Conservation (phyloP, 2,797 vertebrate species). For the Dallia pectoralis region DNA sequence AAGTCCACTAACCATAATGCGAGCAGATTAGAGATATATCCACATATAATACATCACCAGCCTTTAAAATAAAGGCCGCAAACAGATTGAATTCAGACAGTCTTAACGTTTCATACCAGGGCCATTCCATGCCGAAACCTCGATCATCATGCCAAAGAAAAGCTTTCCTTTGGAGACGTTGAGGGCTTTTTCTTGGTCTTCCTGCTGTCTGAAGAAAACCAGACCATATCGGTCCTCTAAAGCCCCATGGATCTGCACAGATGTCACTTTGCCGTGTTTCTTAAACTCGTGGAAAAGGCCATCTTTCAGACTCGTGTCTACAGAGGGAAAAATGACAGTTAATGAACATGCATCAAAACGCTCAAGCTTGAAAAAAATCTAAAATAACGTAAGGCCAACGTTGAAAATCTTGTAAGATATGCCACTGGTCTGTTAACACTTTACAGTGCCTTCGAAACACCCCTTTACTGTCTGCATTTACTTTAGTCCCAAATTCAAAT, state of each 20-base stretch:
- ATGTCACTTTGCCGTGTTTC: conserved; percentile 98
- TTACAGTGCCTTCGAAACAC: too few species aligned
- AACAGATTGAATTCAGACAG: neutral
- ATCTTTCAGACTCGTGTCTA: conserved; percentile 98
- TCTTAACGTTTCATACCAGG: conserved; percentile 79
- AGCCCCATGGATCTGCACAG: conserved; percentile 95
- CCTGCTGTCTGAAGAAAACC: conserved; percentile 98
- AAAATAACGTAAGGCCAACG: neutral
- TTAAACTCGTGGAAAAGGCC: conserved; percentile 99
- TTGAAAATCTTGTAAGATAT: neutral
- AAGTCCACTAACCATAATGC: neutral
- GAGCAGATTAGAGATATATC: neutral
- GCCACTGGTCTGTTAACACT: neutral
- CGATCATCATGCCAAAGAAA: conserved; percentile 99
- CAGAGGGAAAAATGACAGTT: neutral
- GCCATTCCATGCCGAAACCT: conserved; percentile 97
- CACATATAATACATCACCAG: neutral
- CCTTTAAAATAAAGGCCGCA: neutral
- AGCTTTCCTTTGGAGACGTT: conserved; percentile 97
- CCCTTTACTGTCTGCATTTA: too few species aligned
- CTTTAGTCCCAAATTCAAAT: too few species aligned
- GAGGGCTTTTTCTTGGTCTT: conserved; percentile 98
- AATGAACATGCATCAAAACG: neutral
- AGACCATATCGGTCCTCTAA: conserved; percentile 95
- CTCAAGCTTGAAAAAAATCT: neutral